Evolutionary conservation across 1,140 invertebrate genomes (phyloP).

Genomic region (Anastatus disparis): DNA sequence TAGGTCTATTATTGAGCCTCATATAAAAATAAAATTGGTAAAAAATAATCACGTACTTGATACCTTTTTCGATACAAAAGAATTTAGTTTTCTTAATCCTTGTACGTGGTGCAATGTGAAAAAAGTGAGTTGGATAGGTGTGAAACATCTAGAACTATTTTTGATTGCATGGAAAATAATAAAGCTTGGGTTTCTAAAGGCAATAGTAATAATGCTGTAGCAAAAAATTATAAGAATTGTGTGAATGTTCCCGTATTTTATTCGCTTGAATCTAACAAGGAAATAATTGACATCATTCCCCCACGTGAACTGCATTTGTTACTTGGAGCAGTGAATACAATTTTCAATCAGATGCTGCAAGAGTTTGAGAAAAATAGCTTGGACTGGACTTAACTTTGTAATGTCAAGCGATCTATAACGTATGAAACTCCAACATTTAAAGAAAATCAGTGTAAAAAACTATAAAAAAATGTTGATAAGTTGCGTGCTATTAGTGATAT

Average conservation of each 20-base stretch:
- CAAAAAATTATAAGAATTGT: constrained; percentile 11
- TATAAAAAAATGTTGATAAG: too few relatives aligned
- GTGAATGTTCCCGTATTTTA: constrained; percentile 1
- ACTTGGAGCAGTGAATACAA: constrained; percentile 8
- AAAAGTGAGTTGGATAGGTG: neutral
- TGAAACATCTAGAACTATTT: neutral
- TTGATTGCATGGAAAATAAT: neutral
- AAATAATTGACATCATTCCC: constrained; percentile 6
- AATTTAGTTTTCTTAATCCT: neutral
- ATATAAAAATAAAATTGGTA: constrained; percentile 6
- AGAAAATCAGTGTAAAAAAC: constrained; percentile 14
- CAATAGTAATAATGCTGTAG: neutral
- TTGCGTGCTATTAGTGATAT: neutral
- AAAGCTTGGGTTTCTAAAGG: neutral
- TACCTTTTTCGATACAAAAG: neutral
- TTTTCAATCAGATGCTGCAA: constrained; percentile 1
- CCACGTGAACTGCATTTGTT: constrained; percentile 9
- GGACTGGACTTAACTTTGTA: neutral
- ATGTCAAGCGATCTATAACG: constrained; percentile 6
- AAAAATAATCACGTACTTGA: neutral
- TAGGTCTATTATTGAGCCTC: neutral
- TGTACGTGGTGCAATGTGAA: neutral
- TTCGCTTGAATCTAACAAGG: neutral
- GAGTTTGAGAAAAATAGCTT: neutral
- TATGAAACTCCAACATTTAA: constrained; percentile 14